phyloP scores from a whole-genome alignment of 2,797 vertebrate species.

The Siniperca undulata region DNA sequence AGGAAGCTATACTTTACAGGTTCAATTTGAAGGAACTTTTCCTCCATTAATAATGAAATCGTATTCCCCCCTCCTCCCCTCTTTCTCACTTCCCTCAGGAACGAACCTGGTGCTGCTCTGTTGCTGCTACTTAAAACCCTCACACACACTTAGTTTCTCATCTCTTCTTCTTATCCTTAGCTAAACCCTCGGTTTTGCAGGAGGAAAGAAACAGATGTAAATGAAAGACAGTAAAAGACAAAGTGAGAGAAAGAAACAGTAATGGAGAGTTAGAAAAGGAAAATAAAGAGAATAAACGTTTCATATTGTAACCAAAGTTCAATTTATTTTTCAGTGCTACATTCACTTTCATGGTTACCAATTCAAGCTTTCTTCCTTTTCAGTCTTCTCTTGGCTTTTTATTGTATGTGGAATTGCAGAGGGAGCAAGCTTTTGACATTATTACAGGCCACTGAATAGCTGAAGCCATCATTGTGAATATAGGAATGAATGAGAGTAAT shows the following conservation, averaged over 20 bases:
- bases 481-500: slow-evolving; percentile 39
- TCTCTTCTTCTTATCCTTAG: slow-evolving; percentile 51
- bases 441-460: slow-evolving; percentile 36
- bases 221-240: slow-evolving; percentile 1
- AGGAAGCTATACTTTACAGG: slow-evolving; percentile 67
- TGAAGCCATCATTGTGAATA: slow-evolving; percentile 51
- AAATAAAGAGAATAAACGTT: neutral
- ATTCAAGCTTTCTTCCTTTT: slow-evolving; percentile 24
- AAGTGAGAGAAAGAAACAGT: neutral
- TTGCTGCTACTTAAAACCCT: slow-evolving; percentile 55
- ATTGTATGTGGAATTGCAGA: slow-evolving; percentile 13
- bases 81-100: slow-evolving; percentile 50
- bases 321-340: slow-evolving; percentile 20
- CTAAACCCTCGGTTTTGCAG: slow-evolving; percentile 40
- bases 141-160: slow-evolving; percentile 47
- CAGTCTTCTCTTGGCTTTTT: slow-evolving; percentile 20
- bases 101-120: slow-evolving; percentile 45
- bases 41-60: slow-evolving; percentile 82
- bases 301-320: slow-evolving; percentile 15
- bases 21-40: slow-evolving; percentile 75
- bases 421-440: slow-evolving; percentile 24
- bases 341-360: slow-evolving; percentile 38
- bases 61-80: slow-evolving; percentile 49
- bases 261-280: neutral
- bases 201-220: slow-evolving; percentile 37